Evolutionary conservation across 2,888 invertebrate species (phyloP).

Genomic region (Glaucopsyche alexis): DNA sequence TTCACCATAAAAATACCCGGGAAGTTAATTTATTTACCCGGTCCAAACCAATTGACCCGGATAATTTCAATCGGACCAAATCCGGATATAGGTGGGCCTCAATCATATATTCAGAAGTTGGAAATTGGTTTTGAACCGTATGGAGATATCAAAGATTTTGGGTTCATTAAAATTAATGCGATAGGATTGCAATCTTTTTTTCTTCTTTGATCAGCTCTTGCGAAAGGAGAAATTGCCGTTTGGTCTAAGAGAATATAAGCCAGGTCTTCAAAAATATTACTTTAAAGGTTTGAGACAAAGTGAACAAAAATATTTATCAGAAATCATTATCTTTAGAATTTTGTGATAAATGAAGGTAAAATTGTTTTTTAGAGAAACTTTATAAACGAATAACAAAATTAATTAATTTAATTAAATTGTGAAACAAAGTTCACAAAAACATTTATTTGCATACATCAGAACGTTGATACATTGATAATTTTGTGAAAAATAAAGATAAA

Average conservation of each 20-base stretch:
- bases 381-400: no score
- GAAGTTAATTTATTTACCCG: conserved; percentile 72
- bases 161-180: conserved; percentile 6
- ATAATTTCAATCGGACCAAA: conserved; percentile 42
- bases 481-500: no score
- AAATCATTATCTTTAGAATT: no score
- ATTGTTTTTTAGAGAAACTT: no score
- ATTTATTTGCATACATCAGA: no score
- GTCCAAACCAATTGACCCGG: conserved; percentile 62
- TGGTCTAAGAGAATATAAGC: not conserved
- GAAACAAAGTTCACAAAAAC: no score
- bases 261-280: not conserved
- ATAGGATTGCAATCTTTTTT: not conserved
- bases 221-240: not conserved
- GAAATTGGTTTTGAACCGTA: conserved; percentile 19
- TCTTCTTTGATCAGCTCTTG: not conserved
- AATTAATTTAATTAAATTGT: no score
- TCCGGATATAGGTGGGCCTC: conserved; percentile 27
- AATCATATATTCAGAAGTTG: conserved; percentile 25
- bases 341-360: no score
- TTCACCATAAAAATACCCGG: conserved; percentile 62
- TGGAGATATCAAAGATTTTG: conserved; percentile 8
- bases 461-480: no score
- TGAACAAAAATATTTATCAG: not conserved
- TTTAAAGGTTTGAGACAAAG: not conserved